Conservation (phyloP, 30 jellyfish, hydroid and myxozoan species). For the Hydractinia echinata region DNA sequence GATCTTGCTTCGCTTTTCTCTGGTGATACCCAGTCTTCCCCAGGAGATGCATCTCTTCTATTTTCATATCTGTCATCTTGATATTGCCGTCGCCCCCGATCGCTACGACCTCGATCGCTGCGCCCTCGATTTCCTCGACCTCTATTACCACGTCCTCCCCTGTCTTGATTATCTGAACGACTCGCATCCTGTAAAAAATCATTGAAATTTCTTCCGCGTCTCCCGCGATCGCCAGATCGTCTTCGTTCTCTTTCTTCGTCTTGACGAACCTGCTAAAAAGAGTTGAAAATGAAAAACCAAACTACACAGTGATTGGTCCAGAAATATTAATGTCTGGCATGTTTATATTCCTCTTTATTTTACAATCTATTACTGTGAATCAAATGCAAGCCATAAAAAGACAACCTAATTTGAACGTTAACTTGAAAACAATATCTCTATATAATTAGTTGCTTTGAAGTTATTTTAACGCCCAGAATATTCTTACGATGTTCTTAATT, state of each 20-base stretch:
- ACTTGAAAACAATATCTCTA: too few species aligned
- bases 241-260: conserved; percentile 6
- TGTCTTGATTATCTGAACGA: conserved; percentile 4
- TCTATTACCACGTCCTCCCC: conserved; percentile 31
- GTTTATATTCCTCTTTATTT: too few species aligned
- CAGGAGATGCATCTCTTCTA: conserved; percentile 23
- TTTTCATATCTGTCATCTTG: not conserved
- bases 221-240: conserved; percentile 3
- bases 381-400: too few species aligned
- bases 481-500: too few species aligned
- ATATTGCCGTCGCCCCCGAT: not conserved
- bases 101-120: conserved; percentile 23
- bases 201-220: conserved; percentile 21
- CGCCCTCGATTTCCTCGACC: conserved; percentile 41
- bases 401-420: too few species aligned
- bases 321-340: too few species aligned
- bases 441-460: too few species aligned
- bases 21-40: not conserved
- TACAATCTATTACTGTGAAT: too few species aligned
- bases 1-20: not conserved
- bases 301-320: too few species aligned
- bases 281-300: too few species aligned
- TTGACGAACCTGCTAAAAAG: too few species aligned
- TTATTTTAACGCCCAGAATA: too few species aligned
- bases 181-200: conserved; percentile 24